Conservation (phyloP, 2,113 vertebrate genomes). For the Lipophrys pholis region DNA sequence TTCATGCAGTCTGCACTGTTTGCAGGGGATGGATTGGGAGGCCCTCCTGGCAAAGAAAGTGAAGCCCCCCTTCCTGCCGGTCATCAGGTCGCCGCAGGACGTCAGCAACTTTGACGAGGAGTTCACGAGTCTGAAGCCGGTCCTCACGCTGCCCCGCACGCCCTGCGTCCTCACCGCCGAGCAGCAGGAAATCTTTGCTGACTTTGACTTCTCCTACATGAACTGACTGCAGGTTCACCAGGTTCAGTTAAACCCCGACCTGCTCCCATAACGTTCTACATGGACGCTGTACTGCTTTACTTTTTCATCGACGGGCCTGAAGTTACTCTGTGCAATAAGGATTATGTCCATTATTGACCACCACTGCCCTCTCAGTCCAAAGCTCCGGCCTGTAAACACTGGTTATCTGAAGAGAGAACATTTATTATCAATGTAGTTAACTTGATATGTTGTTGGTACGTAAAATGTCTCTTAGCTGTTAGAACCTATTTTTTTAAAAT, state of each 20-base stretch:
- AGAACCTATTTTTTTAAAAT: background rate
- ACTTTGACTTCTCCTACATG: slow-evolving; percentile 89
- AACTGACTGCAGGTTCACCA: slow-evolving; percentile 53
- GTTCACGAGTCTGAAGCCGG: slow-evolving; percentile 87
- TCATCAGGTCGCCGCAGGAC: slow-evolving; percentile 80
- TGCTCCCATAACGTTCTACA: too few relatives aligned
- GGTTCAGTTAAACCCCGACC: background rate
- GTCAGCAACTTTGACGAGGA: slow-evolving; percentile 91
- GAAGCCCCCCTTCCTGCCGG: slow-evolving; percentile 88
- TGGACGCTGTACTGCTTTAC: too few relatives aligned
- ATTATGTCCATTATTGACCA: background rate
- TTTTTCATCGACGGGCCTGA: background rate
- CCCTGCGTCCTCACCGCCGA: slow-evolving; percentile 70
- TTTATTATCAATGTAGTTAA: background rate
- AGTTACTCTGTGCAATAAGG: background rate
- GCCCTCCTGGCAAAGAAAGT: slow-evolving; percentile 86
- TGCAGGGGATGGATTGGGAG: slow-evolving; percentile 88
- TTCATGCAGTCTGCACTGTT: too few relatives aligned
- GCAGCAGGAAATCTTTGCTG: slow-evolving; percentile 88
- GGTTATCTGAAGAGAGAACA: slow-evolving; percentile 23
- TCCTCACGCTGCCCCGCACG: slow-evolving; percentile 84
- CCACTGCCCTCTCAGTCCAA: background rate
- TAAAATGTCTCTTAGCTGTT: background rate
- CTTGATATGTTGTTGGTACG: background rate
- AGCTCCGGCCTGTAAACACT: slow-evolving; percentile 40